These are phyloP conservation scores for Ophion ventricosus DNA, from an alignment of 2,888 invertebrate genomes.

Conservation along the genomic window DNA sequence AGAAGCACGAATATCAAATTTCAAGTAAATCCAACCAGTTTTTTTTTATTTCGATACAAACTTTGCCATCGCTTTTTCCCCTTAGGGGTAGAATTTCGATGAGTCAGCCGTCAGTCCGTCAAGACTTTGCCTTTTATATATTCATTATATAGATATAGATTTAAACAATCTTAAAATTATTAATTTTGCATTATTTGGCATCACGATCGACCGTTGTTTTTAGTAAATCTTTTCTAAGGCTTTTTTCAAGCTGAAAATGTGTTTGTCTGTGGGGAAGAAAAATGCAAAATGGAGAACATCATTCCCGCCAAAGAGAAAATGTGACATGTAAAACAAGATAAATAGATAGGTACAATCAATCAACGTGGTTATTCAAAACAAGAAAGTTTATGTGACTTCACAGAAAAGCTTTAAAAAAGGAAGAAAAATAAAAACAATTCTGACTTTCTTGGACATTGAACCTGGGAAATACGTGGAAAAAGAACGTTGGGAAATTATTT, in stretches of 20 bases:
- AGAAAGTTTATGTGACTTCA: neutral
- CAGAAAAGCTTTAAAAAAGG: neutral
- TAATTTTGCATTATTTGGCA: neutral
- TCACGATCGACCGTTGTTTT: too few relatives aligned
- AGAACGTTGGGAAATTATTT: constrained; percentile 40
- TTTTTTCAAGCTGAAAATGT: too few relatives aligned
- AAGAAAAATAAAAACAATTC: neutral
- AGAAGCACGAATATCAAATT: too few relatives aligned
- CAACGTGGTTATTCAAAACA: neutral
- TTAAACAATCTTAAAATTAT: neutral
- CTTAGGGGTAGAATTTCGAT: too few relatives aligned
- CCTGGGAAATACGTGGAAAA: neutral
- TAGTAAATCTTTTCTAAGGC: too few relatives aligned
- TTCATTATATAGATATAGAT: neutral
- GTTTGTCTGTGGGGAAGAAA: neutral
- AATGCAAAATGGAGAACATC: neutral
- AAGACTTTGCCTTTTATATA: too few relatives aligned
- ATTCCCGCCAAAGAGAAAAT: neutral
- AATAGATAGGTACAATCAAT: neutral
- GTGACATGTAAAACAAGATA: neutral
- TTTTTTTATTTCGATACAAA: too few relatives aligned
- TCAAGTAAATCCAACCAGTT: too few relatives aligned
- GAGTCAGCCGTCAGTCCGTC: too few relatives aligned
- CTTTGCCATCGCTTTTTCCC: too few relatives aligned
- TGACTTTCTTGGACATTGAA: neutral